Conservation (phyloP, 2,888 invertebrate genomes). For the Spilosoma lubricipeda region DNA sequence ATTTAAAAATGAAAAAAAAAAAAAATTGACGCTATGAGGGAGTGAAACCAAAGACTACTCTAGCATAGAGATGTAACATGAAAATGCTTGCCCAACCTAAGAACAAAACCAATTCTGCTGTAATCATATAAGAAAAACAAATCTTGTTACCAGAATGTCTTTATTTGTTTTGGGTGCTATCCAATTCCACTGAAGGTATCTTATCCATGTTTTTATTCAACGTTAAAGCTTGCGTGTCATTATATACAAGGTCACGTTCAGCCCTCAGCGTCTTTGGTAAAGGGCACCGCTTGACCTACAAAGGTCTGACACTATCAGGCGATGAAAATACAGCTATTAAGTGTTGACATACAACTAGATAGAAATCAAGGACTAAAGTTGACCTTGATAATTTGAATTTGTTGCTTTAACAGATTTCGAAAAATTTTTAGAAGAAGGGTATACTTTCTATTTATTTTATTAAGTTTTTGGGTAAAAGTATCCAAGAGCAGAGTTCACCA, state of each 20-base stretch:
- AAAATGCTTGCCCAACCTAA: neutral
- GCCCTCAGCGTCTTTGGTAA: slow-evolving; percentile 27
- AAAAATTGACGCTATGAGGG: too few relatives aligned
- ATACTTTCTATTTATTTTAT: too few relatives aligned
- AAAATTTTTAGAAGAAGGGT: too few relatives aligned
- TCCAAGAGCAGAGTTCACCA: too few relatives aligned
- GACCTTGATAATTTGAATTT: neutral
- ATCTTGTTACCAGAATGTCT: neutral
- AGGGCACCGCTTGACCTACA: slow-evolving; percentile 46
- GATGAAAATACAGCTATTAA: slow-evolving; percentile 18
- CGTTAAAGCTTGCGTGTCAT: slow-evolving; percentile 9
- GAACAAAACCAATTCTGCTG: neutral
- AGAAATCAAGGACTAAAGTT: neutral
- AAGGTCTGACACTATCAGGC: slow-evolving; percentile 26
- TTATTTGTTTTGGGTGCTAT: slow-evolving; percentile 2
- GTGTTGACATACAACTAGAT: neutral
- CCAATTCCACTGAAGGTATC: neutral
- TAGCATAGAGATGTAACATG: neutral
- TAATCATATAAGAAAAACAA: neutral
- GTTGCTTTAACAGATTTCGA: too few relatives aligned
- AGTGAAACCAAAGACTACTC: neutral
- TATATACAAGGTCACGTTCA: slow-evolving; percentile 24
- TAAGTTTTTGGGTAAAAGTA: too few relatives aligned
- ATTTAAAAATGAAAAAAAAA: too few relatives aligned
- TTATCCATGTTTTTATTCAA: neutral